Percentiles rank a stretch among this genome's conserved stretches.
These are phyloP conservation scores for Graptemys geographica DNA, from an alignment of 2,797 vertebrate species.

Conservation along the genomic window DNA sequence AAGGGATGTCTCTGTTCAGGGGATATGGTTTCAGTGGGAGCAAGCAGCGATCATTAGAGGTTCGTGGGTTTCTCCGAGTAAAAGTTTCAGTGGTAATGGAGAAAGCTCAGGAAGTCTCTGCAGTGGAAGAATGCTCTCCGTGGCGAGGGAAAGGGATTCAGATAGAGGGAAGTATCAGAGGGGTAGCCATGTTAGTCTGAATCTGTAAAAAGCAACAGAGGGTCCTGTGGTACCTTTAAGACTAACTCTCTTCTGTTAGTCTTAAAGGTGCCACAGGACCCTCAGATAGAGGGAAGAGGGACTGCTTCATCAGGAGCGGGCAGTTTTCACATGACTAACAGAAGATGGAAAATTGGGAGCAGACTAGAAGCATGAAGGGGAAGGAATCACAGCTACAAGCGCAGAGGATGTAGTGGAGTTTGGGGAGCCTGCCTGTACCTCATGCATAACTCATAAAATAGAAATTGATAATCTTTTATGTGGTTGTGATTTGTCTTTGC, in stretches of 20 bases:
- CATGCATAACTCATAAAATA: background rate
- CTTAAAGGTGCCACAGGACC: too few relatives aligned
- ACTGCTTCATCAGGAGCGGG: background rate
- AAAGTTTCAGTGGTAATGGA: background rate
- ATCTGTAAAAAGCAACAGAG: too few relatives aligned
- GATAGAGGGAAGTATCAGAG: background rate
- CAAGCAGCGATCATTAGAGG: background rate
- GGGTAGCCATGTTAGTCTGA: too few relatives aligned
- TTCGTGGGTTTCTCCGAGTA: slow-evolving; percentile 27
- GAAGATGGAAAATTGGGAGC: background rate
- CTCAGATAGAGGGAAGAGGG: background rate
- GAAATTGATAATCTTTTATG: background rate
- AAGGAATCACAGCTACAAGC: background rate
- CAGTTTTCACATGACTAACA: background rate
- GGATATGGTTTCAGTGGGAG: background rate
- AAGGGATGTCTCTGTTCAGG: background rate
- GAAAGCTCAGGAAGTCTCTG: background rate
- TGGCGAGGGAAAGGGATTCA: background rate
- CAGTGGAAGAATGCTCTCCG: background rate
- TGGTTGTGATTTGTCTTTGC: background rate
- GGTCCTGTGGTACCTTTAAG: too few relatives aligned
- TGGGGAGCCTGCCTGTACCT: background rate
- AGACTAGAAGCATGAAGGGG: background rate
- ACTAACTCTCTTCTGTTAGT: too few relatives aligned
- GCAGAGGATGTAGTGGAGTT: background rate